Evolutionary conservation across 2,113 vertebrate species (phyloP).

Genomic region (Callocephalon fimbriatum): DNA sequence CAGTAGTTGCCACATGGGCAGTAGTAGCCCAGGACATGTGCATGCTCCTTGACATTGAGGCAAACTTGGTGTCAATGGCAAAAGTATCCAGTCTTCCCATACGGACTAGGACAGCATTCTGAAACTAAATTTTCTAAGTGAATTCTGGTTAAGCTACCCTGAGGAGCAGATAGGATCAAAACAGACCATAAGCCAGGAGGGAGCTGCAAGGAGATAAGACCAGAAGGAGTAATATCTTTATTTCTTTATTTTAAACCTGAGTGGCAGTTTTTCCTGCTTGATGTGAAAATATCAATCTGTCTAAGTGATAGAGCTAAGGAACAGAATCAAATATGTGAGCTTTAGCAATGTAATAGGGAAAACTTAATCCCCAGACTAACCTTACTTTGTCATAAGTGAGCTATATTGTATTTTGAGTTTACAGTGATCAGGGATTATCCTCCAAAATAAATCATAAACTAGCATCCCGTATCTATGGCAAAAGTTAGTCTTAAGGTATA

Average conservation of each 20-base stretch:
- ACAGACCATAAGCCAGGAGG: neutral
- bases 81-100: neutral
- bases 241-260: slow-evolving; percentile 49
- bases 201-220: slow-evolving; percentile 16
- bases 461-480: neutral
- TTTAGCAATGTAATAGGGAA: neutral
- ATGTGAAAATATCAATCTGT: slow-evolving; percentile 1
- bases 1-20: neutral
- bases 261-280: neutral
- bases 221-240: neutral
- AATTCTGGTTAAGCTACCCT: neutral
- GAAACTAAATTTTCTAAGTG: neutral
- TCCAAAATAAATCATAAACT: slow-evolving; percentile 28
- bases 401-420: neutral
- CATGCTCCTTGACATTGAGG: neutral
- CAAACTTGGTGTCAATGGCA: neutral
- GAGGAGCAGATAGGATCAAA: slow-evolving; percentile 3
- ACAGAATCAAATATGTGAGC: neutral
- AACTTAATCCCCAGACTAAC: slow-evolving; percentile 22
- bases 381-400: neutral
- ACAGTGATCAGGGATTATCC: slow-evolving; percentile 11
- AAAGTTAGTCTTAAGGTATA: neutral
- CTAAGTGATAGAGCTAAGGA: neutral
- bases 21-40: neutral
- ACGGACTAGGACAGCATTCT: neutral